Evolutionary conservation across 2,888 invertebrate genomes (phyloP).

Genomic region (Melieria crassipennis): DNA sequence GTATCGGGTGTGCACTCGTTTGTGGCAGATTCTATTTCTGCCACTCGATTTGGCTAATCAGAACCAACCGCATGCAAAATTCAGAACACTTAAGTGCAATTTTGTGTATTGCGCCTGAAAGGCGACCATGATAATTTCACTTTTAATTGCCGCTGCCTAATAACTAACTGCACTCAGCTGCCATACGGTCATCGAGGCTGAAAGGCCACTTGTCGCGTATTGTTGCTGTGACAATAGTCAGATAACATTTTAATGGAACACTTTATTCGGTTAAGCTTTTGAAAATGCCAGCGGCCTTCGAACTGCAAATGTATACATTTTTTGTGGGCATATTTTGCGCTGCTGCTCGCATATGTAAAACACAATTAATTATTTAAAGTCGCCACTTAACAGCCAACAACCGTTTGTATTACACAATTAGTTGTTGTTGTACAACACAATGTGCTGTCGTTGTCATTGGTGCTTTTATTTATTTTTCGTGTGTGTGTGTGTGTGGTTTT

Average conservation of each 20-base stretch:
- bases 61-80: not conserved
- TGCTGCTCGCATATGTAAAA: conserved; percentile 15
- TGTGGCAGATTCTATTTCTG: too few species aligned
- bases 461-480: not conserved
- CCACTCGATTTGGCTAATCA: too few species aligned
- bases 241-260: too few species aligned
- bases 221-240: too few species aligned
- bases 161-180: too few species aligned
- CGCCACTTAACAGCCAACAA: conserved; percentile 28
- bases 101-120: conserved; percentile 26
- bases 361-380: conserved; percentile 29
- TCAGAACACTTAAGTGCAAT: conserved; percentile 25
- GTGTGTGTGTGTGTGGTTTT: not conserved
- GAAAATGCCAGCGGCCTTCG: not conserved
- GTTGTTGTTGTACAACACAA: not conserved
- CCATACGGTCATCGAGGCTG: too few species aligned
- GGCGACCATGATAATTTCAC: conserved; percentile 15
- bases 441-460: not conserved
- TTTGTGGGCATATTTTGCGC: not conserved
- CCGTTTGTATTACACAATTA: conserved; percentile 2
- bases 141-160: conserved; percentile 21
- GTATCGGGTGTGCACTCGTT: too few species aligned
- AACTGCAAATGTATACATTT: not conserved
- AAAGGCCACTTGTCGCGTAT: too few species aligned
- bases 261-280: too few species aligned